These are phyloP conservation scores for Garra rufa DNA, from an alignment of 2,113 vertebrate species.

Conservation along the genomic window DNA sequence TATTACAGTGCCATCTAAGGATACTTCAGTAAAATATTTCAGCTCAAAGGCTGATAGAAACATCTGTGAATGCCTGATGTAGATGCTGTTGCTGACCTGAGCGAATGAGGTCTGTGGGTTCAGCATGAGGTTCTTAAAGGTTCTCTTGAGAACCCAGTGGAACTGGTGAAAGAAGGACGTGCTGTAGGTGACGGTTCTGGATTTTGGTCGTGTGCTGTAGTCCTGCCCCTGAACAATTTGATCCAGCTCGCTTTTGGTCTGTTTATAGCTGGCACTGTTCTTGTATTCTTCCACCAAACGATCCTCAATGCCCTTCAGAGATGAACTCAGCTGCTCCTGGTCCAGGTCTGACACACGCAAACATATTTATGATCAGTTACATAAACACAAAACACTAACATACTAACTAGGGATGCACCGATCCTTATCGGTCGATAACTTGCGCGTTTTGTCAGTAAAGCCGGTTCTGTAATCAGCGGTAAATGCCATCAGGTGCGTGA, in stretches of 20 bases:
- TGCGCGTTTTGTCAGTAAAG: no score
- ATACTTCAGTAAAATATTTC: no score
- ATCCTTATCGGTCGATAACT: no score
- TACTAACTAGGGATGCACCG: no score
- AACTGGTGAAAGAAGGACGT: slow-evolving; percentile 89
- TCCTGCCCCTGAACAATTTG: slow-evolving; percentile 55
- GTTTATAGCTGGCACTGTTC: slow-evolving; percentile 68
- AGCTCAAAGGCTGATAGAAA: no score
- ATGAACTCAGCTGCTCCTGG: neutral
- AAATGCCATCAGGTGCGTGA: no score
- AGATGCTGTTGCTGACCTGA: slow-evolving; percentile 75
- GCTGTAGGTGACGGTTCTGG: slow-evolving; percentile 80
- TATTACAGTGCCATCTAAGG: no score
- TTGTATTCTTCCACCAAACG: slow-evolving; percentile 80
- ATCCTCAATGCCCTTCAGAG: slow-evolving; percentile 74
- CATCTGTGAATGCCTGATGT: no score
- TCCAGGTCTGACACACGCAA: slow-evolving; percentile 46
- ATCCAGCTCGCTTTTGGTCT: slow-evolving; percentile 78
- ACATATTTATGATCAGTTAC: neutral
- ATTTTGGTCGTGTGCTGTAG: neutral
- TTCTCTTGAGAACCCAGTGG: slow-evolving; percentile 86
- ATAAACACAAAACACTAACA: neutral
- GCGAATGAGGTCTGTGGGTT: slow-evolving; percentile 91
- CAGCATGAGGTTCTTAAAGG: slow-evolving; percentile 86
- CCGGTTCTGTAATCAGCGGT: no score